Conservation (phyloP, 2,113 vertebrate species). For the Thamnophis sirtalis region DNA sequence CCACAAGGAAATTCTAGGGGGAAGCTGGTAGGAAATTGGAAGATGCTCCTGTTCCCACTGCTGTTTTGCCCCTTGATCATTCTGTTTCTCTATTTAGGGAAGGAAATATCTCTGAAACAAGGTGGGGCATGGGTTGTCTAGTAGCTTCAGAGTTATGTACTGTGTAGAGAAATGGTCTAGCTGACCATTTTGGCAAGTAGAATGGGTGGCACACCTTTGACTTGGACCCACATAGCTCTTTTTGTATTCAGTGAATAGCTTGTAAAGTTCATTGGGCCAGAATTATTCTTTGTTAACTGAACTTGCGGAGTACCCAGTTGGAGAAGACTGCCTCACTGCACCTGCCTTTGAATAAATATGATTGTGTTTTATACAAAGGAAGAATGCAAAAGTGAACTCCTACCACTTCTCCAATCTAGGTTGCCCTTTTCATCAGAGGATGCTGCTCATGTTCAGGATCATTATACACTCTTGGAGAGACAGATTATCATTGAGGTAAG, state of each 20-base stretch:
- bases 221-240: background rate
- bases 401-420: slow-evolving; percentile 62
- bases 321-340: background rate
- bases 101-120: background rate
- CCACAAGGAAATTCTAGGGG: background rate
- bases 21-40: background rate
- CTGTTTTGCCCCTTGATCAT: background rate
- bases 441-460: slow-evolving; percentile 83
- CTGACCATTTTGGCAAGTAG: background rate
- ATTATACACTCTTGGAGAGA: slow-evolving; percentile 89
- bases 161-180: background rate
- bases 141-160: background rate
- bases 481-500: slow-evolving; percentile 95
- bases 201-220: background rate
- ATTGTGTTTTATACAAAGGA: background rate
- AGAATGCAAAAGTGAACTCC: background rate
- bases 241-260: background rate
- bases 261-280: background rate
- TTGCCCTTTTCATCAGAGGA: slow-evolving; percentile 89
- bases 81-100: background rate
- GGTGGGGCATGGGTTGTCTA: background rate
- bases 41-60: background rate
- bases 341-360: background rate
- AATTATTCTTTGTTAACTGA: background rate
- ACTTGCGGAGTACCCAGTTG: background rate